Evolutionary conservation across 2,113 vertebrate genomes (phyloP).

Genomic region (Lepisosteus oculatus): DNA sequence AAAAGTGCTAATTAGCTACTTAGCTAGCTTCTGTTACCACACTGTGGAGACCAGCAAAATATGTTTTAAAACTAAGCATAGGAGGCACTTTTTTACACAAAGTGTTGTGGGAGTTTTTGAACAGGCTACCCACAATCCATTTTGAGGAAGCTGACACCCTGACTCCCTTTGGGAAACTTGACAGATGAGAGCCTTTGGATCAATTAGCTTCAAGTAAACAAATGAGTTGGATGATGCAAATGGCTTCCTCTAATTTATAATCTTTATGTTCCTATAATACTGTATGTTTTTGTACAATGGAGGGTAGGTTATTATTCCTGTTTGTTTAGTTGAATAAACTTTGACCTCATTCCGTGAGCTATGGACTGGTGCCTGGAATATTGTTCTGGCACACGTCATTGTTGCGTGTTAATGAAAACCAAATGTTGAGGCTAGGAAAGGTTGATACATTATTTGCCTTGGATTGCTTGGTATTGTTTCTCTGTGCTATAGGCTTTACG

Average conservation of each 20-base stretch:
- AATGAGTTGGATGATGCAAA: too few species aligned
- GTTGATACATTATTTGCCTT: background rate
- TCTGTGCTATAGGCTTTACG: background rate
- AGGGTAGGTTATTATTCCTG: background rate
- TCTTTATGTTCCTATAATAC: too few species aligned
- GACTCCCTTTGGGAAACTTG: slow-evolving; percentile 13
- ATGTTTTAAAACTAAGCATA: too few species aligned
- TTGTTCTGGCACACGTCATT: background rate
- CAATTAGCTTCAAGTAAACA: background rate
- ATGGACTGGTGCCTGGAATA: background rate
- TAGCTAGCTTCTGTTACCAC: too few species aligned
- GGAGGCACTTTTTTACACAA: too few species aligned
- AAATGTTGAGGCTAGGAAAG: background rate
- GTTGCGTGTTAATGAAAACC: background rate
- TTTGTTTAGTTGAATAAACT: background rate
- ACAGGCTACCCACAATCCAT: too few species aligned
- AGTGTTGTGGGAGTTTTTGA: too few species aligned
- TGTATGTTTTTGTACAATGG: too few species aligned
- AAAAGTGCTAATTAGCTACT: too few species aligned
- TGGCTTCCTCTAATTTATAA: too few species aligned
- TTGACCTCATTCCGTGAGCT: background rate
- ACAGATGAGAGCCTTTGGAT: slow-evolving; percentile 29
- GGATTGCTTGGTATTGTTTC: background rate
- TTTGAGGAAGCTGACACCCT: too few species aligned
- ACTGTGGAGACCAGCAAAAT: too few species aligned